phyloP scores from a whole-genome alignment of 2,888 invertebrate species.

The Timema podura region DNA sequence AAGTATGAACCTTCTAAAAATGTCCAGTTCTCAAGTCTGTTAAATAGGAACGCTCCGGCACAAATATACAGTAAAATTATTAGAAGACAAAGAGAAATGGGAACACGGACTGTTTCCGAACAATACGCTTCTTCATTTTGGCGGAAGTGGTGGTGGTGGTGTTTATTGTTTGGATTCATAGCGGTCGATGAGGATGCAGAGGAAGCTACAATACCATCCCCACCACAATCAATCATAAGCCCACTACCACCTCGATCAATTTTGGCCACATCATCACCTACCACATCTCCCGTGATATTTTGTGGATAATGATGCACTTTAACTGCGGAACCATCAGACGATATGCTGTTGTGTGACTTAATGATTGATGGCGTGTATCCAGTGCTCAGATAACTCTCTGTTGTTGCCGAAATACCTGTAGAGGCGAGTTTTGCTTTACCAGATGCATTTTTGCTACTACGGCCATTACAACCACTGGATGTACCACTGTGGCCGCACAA shows the following conservation, averaged over 20 bases:
- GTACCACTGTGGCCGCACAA: slow-evolving; percentile 42
- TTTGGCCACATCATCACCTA: slow-evolving; percentile 35
- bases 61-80: slow-evolving; percentile 84
- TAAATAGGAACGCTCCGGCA: slow-evolving; percentile 85
- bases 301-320: slow-evolving; percentile 23
- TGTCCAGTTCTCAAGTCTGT: slow-evolving; percentile 87
- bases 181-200: slow-evolving; percentile 12
- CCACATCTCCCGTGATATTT: slow-evolving; percentile 17
- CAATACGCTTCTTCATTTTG: slow-evolving; percentile 43
- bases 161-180: slow-evolving; percentile 16
- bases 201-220: slow-evolving; percentile 41
- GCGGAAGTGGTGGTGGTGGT: slow-evolving; percentile 45
- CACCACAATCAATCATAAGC: slow-evolving; percentile 44
- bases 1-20: slow-evolving; percentile 73
- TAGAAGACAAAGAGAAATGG: slow-evolving; percentile 79
- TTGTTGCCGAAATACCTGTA: slow-evolving; percentile 9
- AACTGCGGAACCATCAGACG: slow-evolving; percentile 22
- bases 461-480: slow-evolving; percentile 35
- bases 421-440: slow-evolving; percentile 26
- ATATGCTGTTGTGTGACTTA: slow-evolving; percentile 28
- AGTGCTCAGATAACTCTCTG: slow-evolving; percentile 22
- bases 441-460: slow-evolving; percentile 25
- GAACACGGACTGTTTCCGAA: slow-evolving; percentile 68
- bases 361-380: slow-evolving; percentile 22
- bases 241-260: slow-evolving; percentile 39